These are phyloP conservation scores for Torymus tubicola DNA, from an alignment of 2,888 invertebrate species.

Conservation along the genomic window DNA sequence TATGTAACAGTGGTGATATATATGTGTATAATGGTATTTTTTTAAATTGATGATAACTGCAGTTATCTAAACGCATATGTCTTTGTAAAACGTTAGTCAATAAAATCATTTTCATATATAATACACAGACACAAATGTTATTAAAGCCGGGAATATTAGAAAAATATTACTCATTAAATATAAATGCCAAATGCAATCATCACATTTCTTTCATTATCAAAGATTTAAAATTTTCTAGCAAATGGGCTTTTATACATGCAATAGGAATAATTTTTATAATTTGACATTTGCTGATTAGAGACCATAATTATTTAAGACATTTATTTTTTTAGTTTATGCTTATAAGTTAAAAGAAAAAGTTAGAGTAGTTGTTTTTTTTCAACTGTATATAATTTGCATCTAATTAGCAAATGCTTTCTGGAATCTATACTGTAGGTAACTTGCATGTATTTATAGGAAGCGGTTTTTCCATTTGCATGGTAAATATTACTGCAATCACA, in stretches of 20 bases:
- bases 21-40: too few relatives aligned
- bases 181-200: slow-evolving; percentile 20
- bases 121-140: neutral
- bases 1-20: too few relatives aligned
- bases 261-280: slow-evolving; percentile 9
- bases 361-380: neutral
- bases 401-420: slow-evolving; percentile 11
- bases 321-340: neutral
- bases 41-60: too few relatives aligned
- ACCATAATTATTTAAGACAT: too few relatives aligned
- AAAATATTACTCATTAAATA: neutral
- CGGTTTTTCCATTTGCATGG: slow-evolving; percentile 10
- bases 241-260: slow-evolving; percentile 38
- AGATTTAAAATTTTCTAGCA: neutral
- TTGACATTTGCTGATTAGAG: slow-evolving; percentile 1
- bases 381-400: neutral
- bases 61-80: too few relatives aligned
- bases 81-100: too few relatives aligned
- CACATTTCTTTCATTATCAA: neutral
- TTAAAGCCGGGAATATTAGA: neutral
- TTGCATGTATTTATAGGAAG: slow-evolving; percentile 9
- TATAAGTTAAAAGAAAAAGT: neutral
- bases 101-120: too few relatives aligned
- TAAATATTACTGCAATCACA: slow-evolving; percentile 29
- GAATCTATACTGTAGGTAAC: neutral